Percentiles rank a stretch among this genome's conserved stretches.
Conservation (phyloP, 2,888 invertebrate genomes). For the Disparrhopalites patrizii region DNA sequence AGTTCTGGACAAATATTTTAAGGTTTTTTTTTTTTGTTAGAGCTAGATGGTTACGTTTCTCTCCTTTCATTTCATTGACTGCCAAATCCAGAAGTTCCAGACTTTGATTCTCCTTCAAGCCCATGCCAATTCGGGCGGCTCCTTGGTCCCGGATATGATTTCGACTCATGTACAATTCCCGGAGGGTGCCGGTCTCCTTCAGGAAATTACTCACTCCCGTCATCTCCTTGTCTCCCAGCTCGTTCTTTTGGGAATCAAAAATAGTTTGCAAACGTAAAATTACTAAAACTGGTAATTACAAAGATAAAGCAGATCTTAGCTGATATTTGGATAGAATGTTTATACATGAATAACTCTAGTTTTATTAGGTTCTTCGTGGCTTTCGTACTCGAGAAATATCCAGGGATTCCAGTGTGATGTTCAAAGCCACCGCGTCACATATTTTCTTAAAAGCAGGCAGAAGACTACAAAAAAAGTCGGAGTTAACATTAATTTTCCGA, state of each 20-base stretch:
- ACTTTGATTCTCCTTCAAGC: conserved; percentile 52
- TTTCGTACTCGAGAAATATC: conserved; percentile 24
- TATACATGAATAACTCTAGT: too few species aligned
- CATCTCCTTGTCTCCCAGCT: conserved; percentile 54
- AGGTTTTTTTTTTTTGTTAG: too few species aligned
- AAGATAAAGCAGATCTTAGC: too few species aligned
- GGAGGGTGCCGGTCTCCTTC: conserved; percentile 50
- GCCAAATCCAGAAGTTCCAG: conserved; percentile 56
- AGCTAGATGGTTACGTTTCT: conserved; percentile 52
- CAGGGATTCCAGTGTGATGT: conserved; percentile 17
- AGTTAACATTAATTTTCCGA: not conserved
- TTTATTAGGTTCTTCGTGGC: too few species aligned
- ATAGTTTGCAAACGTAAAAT: too few species aligned
- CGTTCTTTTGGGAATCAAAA: conserved; percentile 54
- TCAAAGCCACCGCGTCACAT: conserved; percentile 20
- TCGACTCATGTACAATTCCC: conserved; percentile 54
- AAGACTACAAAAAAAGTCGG: conserved; percentile 12
- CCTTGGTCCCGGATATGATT: conserved; percentile 56
- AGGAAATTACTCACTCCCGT: conserved; percentile 51
- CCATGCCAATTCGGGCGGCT: conserved; percentile 51
- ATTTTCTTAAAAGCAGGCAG: conserved; percentile 23
- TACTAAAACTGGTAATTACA: too few species aligned
- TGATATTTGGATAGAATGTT: too few species aligned
- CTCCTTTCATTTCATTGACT: conserved; percentile 57
- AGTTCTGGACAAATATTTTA: too few species aligned